Evolutionary conservation across 2,888 invertebrate species (phyloP), one percentile per base, ranked within the genome.

Genomic region (Nesidiocoris tenuis): DNA sequence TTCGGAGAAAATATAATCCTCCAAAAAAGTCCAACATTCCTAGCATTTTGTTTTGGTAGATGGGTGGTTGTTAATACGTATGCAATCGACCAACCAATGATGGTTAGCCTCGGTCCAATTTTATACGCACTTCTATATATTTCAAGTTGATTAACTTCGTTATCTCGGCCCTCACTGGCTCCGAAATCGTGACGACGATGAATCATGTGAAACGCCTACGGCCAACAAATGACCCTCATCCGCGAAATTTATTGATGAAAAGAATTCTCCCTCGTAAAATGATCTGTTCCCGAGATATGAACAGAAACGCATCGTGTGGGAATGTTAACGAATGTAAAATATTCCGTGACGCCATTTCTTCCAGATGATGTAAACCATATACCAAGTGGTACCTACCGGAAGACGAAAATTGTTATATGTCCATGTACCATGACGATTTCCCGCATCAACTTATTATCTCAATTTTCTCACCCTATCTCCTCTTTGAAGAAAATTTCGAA

Each of bases 101-200:
- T n/a, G n/a, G n/a, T n/a, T n/a, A n/a, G n/a, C n/a, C n/a, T n/a
- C n/a, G n/a, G n/a, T n/a, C n/a, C n/a, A n/a, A n/a, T n/a, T n/a
- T n/a, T n/a, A n/a, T n/a, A n/a, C n/a, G n/a, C n/a, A n/a, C n/a
- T n/a, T 39, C 39, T 39, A 39, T 39, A 12, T 39, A 39, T 39
- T 39, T 7, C 3, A 39, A 12, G 5, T 39, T 39, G 39, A 39
- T 39, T 39, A 39, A 12, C 59, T 19, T 16, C 19, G 59, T 59
- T 59, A 59, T 59, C 59, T 59, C 7, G n/a, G 5, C 3, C 7
- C 59, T 3, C 59, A 5, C 7, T 18, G 9, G 7, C 59, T 59
- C 59, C n/a, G 2, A 19, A 59, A 59, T 59, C 59, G 59, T 59
- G 59, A 59, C 59, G 59, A n/a, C 59, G 19, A 59, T 59, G 59